Base-by-base conservation (phyloP, 1,140 invertebrate genomes). In the Venustaconcha ellipsiformis region DNA sequence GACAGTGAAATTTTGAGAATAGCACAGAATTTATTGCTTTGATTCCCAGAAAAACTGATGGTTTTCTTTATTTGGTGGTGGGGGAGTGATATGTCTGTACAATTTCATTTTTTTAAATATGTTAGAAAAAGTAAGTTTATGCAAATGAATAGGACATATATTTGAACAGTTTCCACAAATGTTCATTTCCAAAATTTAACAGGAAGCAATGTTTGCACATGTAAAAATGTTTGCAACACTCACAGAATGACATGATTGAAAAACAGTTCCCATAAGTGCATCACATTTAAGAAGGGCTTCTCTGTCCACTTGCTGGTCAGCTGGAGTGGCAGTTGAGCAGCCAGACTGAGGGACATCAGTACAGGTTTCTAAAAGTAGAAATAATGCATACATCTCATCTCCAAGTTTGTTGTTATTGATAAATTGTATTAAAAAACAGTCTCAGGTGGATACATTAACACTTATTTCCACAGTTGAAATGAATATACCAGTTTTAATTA, bases 221-320 rank as follows among this genome's bases (percentile, higher is more conserved):
- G 18, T 48, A 67, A 69, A 69, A 30, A 63, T 60, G 14, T 48
- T 5, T 12, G 30, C 5, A n/a, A 62, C 0, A 78, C 83, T 81
- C 72, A 87, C 86, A 55, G 71, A 26, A 78, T 84, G 80, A 68
- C 86, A 86, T 23, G 82, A 14, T 30, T 63, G 67, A 64, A 87
- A 86, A 14, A 76, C 76, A 15, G 71, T 58, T 30, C 78, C 80
- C 57, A 66, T 81, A 14, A 83, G 58, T 1, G 80, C 62, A 18
- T 79, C 70, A 67, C 83, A 87, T 14, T 64, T 69, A 18, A 62
- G 67, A 37, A 70, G 62, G 12, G 78, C 76, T n/a, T 63, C 57
- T 18, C 66, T n/a, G 6, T 68, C 72, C 20, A 69, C 72, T 26
- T 67, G 57, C 37, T 48, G 37, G 37, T 48, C 37, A 48, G 37